A percentile compares a stretch with the other conserved stretches of the same genome.
These are phyloP conservation scores for Empis livida DNA, from an alignment of 2,888 invertebrate genomes.

Conservation along the genomic window DNA sequence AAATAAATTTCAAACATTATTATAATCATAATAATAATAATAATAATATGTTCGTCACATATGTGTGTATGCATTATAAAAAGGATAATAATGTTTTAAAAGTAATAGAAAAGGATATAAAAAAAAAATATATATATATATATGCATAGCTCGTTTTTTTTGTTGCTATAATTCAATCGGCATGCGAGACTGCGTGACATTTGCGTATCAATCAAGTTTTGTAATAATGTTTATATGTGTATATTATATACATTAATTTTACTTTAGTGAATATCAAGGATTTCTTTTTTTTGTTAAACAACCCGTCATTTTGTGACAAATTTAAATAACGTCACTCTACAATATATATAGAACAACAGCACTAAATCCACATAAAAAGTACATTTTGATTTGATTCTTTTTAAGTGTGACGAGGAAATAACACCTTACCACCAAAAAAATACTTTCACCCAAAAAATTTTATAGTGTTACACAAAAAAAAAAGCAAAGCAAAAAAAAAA, in stretches of 20 bases:
- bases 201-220: constrained; percentile 18
- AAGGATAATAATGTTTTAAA: not conserved
- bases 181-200: constrained; percentile 19
- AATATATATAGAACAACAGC: too few relatives aligned
- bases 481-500: too few relatives aligned
- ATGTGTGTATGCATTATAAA: too few relatives aligned
- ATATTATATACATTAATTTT: not conserved
- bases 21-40: not conserved
- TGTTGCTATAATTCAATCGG: constrained; percentile 9
- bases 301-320: not conserved
- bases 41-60: too few relatives aligned
- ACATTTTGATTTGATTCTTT: too few relatives aligned
- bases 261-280: too few relatives aligned
- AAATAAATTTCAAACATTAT: not conserved
- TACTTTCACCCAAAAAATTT: too few relatives aligned
- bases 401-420: too few relatives aligned
- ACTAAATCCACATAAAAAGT: too few relatives aligned
- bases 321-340: not conserved
- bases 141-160: not conserved
- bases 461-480: too few relatives aligned
- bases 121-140: not conserved
- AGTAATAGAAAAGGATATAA: not conserved
- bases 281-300: not conserved
- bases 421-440: too few relatives aligned
- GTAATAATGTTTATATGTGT: not conserved